These are phyloP conservation scores for Beaufortia kweichowensis DNA, from an alignment of 2,113 vertebrate species.

Conservation along the genomic window DNA sequence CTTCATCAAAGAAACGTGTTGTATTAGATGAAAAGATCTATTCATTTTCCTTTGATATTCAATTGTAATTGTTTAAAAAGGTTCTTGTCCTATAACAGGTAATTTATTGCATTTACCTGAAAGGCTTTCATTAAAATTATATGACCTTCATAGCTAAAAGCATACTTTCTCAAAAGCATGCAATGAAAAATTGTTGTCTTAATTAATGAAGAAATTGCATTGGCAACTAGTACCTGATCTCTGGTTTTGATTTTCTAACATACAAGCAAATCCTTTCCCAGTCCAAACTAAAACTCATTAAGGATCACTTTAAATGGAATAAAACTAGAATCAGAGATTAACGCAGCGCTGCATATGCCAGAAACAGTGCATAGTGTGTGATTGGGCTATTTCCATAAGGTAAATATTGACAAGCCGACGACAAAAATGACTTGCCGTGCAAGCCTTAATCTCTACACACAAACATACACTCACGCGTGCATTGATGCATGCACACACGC, in stretches of 20 bases:
- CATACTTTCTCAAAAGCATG: neutral
- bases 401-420: too few relatives aligned
- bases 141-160: neutral
- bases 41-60: slow-evolving; percentile 3
- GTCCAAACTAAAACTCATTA: too few relatives aligned
- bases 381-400: too few relatives aligned
- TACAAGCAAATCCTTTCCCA: neutral
- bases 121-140: slow-evolving; percentile 5
- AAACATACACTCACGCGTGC: neutral
- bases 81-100: neutral
- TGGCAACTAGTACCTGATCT: neutral
- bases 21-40: slow-evolving; percentile 10
- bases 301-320: too few relatives aligned
- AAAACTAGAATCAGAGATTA: too few relatives aligned
- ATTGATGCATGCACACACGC: neutral
- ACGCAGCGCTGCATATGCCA: too few relatives aligned
- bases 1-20: neutral
- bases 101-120: neutral
- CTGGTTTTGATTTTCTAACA: neutral
- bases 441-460: neutral
- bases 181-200: neutral
- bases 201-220: neutral
- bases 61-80: neutral
- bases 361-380: too few relatives aligned
- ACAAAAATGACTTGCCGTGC: too few relatives aligned